A percentile compares a stretch with the other conserved stretches of the same genome.
These are phyloP conservation scores for Limnothrissa miodon DNA, from an alignment of 2,113 vertebrate genomes.

Conservation along the genomic window DNA sequence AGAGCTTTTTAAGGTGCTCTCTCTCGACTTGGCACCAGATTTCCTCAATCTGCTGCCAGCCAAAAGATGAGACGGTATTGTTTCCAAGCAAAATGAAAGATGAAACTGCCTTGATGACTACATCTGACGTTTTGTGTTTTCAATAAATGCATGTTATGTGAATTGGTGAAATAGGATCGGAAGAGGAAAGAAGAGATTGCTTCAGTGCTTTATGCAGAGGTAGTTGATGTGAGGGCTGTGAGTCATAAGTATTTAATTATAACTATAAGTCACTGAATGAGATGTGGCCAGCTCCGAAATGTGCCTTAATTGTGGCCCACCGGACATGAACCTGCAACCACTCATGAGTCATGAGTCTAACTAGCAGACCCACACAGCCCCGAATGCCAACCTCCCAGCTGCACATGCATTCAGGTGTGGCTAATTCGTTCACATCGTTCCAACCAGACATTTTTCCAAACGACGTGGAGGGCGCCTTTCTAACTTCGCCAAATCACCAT, in stretches of 20 bases:
- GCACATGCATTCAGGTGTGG: slow-evolving; percentile 1
- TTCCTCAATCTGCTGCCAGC: not conserved
- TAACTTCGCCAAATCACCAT: too few species aligned
- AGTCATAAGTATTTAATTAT: not conserved
- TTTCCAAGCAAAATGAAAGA: not conserved
- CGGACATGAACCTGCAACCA: not conserved
- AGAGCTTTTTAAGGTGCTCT: slow-evolving; percentile 17
- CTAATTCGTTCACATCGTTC: not conserved
- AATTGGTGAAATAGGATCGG: not conserved
- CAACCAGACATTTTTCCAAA: not conserved
- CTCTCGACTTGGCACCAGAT: not conserved
- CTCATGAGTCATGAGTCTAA: slow-evolving; percentile 2
- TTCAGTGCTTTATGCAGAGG: not conserved
- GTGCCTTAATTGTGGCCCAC: not conserved
- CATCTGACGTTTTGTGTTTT: not conserved
- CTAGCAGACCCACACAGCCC: not conserved
- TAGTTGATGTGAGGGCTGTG: not conserved
- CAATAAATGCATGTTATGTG: not conserved
- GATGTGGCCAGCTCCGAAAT: not conserved
- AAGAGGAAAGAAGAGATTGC: not conserved
- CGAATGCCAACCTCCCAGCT: not conserved
- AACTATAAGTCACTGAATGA: slow-evolving; percentile 1
- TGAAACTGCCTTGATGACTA: slow-evolving; percentile 4
- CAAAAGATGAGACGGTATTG: not conserved
- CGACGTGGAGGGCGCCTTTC: not conserved